These are phyloP conservation scores for Macropodus opercularis DNA, from an alignment of 2,797 vertebrate species.

Conservation along the genomic window DNA sequence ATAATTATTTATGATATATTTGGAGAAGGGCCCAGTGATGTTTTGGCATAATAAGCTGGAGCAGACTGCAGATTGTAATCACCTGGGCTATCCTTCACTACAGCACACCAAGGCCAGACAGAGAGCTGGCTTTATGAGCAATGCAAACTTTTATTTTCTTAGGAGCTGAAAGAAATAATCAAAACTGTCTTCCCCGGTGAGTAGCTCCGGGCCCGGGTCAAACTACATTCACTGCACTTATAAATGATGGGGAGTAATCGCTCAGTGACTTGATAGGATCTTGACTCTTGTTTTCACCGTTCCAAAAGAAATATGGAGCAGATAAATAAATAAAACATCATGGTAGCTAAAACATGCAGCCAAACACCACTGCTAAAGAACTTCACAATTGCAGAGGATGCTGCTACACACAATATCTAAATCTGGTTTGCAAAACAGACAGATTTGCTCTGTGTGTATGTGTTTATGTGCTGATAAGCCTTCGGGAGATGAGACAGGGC, in stretches of 20 bases:
- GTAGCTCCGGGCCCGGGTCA: slow-evolving; percentile 24
- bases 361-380: slow-evolving; percentile 21
- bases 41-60: slow-evolving; percentile 75
- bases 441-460: slow-evolving; percentile 16
- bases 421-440: slow-evolving; percentile 53
- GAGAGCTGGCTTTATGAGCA: slow-evolving; percentile 40
- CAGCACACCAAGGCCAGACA: slow-evolving; percentile 51
- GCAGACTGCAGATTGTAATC: slow-evolving; percentile 65
- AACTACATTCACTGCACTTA: slow-evolving; percentile 10
- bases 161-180: slow-evolving; percentile 34
- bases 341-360: slow-evolving; percentile 23
- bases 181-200: slow-evolving; percentile 20
- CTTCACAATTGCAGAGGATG: slow-evolving; percentile 32
- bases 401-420: slow-evolving; percentile 34
- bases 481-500: slow-evolving; percentile 54
- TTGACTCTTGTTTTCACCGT: neutral
- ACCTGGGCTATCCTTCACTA: slow-evolving; percentile 57
- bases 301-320: slow-evolving; percentile 27
- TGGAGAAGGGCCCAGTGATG: slow-evolving; percentile 70
- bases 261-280: slow-evolving; percentile 19
- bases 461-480: slow-evolving; percentile 63
- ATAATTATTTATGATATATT: slow-evolving; percentile 84
- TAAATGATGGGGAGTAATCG: slow-evolving; percentile 23
- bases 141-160: slow-evolving; percentile 36
- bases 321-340: too few relatives aligned